These are phyloP conservation scores for Apodemia zela DNA, from an alignment of 2,888 invertebrate species.

Conservation along the genomic window DNA sequence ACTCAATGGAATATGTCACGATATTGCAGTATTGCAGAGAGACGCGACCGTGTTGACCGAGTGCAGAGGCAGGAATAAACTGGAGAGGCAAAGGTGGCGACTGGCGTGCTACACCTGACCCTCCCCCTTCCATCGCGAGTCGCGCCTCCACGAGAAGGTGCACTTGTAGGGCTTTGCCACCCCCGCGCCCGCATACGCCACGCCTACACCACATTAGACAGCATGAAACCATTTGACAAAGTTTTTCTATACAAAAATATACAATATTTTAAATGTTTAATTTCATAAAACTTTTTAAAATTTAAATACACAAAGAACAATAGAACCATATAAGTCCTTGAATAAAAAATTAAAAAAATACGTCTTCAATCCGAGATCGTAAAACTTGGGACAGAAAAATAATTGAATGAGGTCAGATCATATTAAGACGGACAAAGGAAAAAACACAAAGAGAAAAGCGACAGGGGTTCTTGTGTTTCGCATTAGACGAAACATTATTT, in stretches of 20 bases:
- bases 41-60: conserved; percentile 33
- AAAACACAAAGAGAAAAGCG: not conserved
- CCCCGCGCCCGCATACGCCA: conserved; percentile 49
- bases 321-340: too few species aligned
- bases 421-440: not conserved
- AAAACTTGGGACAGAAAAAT: not conserved
- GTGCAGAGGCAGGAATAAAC: conserved; percentile 50
- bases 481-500: not conserved
- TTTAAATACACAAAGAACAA: too few species aligned
- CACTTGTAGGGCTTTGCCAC: conserved; percentile 72
- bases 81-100: conserved; percentile 40
- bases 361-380: too few species aligned
- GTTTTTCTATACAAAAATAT: conserved; percentile 25
- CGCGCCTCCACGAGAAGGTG: conserved; percentile 39
- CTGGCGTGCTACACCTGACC: conserved; percentile 63
- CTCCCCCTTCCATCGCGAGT: conserved; percentile 47
- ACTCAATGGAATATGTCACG: not conserved
- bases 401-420: not conserved
- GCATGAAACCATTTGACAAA: conserved; percentile 31
- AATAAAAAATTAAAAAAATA: too few species aligned
- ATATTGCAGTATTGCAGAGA: not conserved
- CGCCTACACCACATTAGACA: conserved; percentile 46
- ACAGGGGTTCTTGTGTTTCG: not conserved
- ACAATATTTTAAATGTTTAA: not conserved
- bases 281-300: not conserved